Evolutionary conservation across 2,888 invertebrate genomes (phyloP), one percentile per base, ranked within the genome.

Genomic region (Epirrhoe tristata): DNA sequence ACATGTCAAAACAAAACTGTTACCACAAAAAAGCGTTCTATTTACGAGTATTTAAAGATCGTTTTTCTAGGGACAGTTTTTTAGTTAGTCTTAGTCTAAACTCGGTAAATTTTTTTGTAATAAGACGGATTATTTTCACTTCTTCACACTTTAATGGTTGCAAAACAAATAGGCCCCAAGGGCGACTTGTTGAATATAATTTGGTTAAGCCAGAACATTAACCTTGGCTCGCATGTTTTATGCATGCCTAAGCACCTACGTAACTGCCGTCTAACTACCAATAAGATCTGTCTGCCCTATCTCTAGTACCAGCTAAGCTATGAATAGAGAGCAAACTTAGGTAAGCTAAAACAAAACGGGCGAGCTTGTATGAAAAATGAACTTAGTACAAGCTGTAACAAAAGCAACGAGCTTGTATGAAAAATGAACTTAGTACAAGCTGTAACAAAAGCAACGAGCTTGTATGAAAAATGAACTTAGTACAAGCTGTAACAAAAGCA

Each of bases 181-280:
- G 59, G 67, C 31, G 43, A 67, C 63, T 63, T 67, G 67, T 67
- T 67, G 63, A 63, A 63, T 59, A 63, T 63, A 63, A 67, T 67
- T 67, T 59, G 24, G 36, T 17, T 59, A 52, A 58, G 31, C 58
- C 63, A 1, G 46, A 31, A 43, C 52, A 46, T 63, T 63, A 63
- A 63, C 63, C 56, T 63, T 31, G 55, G 50, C 8, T 50, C 24
- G 24, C 67, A 63, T 63, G 58, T 63, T 63, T 63, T 67, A 67
- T 66, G 54, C 55, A 63, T 34, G 58, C 31, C 16, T 59, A 58
- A 63, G 59, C n/a, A n/a, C n/a, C n/a, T 60, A 59, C 55, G 39
- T 58, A 59, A 55, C 58, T 50, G 54, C 46, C 46, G 24, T 24
- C 48, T 61, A 62, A 66, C 58, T 54, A 58, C 32, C 50, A 58